Evolutionary conservation across 2,888 invertebrate species (phyloP).

Genomic region (Ophion ellenae): DNA sequence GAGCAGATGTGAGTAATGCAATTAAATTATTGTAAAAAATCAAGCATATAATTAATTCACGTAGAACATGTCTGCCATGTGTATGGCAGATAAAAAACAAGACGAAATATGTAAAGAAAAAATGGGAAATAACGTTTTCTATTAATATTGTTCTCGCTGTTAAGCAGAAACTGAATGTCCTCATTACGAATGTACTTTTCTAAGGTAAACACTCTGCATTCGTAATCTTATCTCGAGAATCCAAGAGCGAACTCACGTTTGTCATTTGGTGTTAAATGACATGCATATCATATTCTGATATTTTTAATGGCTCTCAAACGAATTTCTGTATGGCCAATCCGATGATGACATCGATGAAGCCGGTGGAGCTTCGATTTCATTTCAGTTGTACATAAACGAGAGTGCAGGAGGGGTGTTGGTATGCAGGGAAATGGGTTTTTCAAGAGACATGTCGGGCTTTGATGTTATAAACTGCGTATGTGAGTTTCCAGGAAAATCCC

Average conservation of each 20-base stretch:
- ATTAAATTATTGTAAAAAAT: no score
- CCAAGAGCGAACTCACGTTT: not conserved
- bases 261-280: not conserved
- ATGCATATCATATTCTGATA: not conserved
- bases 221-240: not conserved
- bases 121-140: no score
- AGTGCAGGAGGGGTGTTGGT: not conserved
- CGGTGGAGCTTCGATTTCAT: not conserved
- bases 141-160: no score
- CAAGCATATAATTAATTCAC: no score
- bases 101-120: no score
- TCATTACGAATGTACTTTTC: no score
- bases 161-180: no score
- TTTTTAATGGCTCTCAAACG: not conserved
- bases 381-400: not conserved
- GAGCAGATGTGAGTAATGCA: no score
- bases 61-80: no score
- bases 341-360: not conserved
- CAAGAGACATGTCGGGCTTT: slow-evolving; percentile 35
- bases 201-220: no score
- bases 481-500: slow-evolving; percentile 34
- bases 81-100: no score
- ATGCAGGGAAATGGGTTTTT: slow-evolving; percentile 16
- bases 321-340: not conserved
- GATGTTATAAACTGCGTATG: slow-evolving; percentile 46